Evolutionary conservation across 1,140 invertebrate species (phyloP), one percentile per base, ranked within the genome.

Genomic region (Anagrus nilaparvatae): DNA sequence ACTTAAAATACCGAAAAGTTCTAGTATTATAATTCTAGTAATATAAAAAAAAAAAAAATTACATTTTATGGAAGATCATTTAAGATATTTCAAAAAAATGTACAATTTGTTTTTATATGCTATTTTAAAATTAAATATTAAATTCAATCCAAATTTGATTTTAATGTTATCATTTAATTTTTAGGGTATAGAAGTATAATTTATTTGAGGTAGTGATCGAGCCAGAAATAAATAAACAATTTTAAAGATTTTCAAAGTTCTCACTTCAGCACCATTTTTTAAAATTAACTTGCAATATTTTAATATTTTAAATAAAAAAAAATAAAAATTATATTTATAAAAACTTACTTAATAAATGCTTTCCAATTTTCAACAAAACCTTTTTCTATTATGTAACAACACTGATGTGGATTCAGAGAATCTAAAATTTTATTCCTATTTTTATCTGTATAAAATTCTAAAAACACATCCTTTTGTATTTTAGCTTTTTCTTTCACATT

Each of bases 401-500:
- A 17, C 18, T 56, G 53, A 5, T 53, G 47, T 0, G 49, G 29
- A 23, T 57, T 49, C 8, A 43, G 36, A 25, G 47, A 45, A 27
- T 55, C 51, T 7, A 51, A n/a, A 47, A 60, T 55, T 37, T 65
- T 57, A 17, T 58, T 55, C 13, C 61, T 58, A 44, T 60, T 61
- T 31, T 32, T 51, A 3, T 35, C 51, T 16, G 60, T 59, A 43
- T 66, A 68, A 12, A 69, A 49, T 33, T 66, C 63, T 18, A 20
- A 43, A 3, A 69, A 49, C 19, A 53, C 50, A 16, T 62, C 60
- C 38, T 63, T 61, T 52, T 70, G 52, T 19, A 56, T 54, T 27
- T 62, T 63, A 1, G 62, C 63, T 21, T 55, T 61, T 24, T 63
- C 59, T 50, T 67, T 67, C 32, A 63, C 59, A 19, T 60, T 61